These are phyloP conservation scores for Danio kyathit DNA, from an alignment of 2,797 vertebrate genomes.

Conservation along the genomic window DNA sequence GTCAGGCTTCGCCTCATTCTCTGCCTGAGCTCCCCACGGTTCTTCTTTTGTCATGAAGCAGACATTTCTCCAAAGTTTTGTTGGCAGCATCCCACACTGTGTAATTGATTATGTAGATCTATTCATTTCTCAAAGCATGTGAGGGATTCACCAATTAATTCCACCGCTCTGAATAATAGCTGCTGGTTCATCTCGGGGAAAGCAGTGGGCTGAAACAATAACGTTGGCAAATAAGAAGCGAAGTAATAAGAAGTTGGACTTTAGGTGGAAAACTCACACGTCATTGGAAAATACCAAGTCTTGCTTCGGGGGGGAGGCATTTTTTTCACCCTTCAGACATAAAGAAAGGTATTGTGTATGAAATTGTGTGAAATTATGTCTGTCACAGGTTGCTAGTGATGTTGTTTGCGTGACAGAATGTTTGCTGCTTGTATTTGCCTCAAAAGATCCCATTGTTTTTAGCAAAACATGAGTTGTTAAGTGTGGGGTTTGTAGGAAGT, in stretches of 20 bases:
- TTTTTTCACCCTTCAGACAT: conserved; percentile 9
- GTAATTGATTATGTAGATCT: conserved; percentile 68
- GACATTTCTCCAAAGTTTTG: conserved; percentile 59
- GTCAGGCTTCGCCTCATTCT: conserved; percentile 29
- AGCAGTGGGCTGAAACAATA: conserved; percentile 59
- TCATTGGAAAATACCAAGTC: conserved; percentile 41
- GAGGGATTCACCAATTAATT: conserved; percentile 69
- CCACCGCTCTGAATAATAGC: conserved; percentile 68
- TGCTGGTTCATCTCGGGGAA: conserved; percentile 62
- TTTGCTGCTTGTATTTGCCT: not conserved
- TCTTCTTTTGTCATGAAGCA: conserved; percentile 45
- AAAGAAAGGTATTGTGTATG: not conserved
- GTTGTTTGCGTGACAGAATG: conserved; percentile 1
- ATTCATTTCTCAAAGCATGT: conserved; percentile 61
- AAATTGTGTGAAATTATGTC: not conserved
- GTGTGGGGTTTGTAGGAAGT: not conserved
- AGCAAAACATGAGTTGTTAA: not conserved
- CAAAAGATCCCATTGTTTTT: not conserved
- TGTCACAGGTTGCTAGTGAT: not conserved
- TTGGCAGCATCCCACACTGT: conserved; percentile 53
- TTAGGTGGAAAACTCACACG: conserved; percentile 47
- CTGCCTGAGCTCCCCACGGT: conserved; percentile 51
- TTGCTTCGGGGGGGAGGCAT: not conserved
- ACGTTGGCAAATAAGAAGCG: conserved; percentile 60
- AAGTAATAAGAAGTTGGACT: conserved; percentile 56